Evolutionary conservation across 2,888 invertebrate species (phyloP).

Genomic region (Xestoiulus laeticollis): DNA sequence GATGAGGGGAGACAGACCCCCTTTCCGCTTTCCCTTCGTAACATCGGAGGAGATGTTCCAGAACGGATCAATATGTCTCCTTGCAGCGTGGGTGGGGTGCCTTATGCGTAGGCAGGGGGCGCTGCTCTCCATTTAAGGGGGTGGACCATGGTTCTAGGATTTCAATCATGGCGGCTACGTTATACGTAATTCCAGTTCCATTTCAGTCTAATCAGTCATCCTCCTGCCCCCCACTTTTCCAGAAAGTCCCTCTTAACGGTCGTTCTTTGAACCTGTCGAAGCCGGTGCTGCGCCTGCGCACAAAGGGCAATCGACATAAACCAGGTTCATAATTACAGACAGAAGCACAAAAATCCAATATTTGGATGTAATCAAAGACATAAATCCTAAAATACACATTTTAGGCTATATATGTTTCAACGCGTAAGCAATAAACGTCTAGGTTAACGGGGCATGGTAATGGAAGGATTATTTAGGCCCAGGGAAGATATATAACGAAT

Average conservation of each 20-base stretch:
- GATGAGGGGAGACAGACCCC: background rate
- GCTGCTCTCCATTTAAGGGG: background rate
- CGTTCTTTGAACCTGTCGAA: background rate
- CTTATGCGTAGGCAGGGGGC: background rate
- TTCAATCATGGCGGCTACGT: background rate
- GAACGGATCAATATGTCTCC: slow-evolving; percentile 11
- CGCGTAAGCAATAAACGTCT: background rate
- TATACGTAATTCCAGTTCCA: slow-evolving; percentile 5
- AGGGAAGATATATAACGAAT: no score
- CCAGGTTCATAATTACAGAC: background rate
- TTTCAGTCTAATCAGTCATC: background rate
- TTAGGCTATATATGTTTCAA: background rate
- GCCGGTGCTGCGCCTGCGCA: background rate
- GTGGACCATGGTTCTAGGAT: background rate
- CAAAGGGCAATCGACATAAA: background rate
- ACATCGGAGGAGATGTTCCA: slow-evolving; percentile 17
- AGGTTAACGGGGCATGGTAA: no score
- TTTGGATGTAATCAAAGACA: background rate
- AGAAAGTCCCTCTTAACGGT: background rate
- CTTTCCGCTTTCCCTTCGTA: slow-evolving; percentile 24
- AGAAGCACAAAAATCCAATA: background rate
- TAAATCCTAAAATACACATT: background rate
- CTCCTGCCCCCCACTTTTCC: background rate
- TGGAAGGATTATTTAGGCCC: no score
- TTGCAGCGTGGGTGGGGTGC: background rate